A percentile compares a stretch with the other conserved stretches of the same genome.
Conservation (phyloP, 2,113 vertebrate species). For the Formicarius rufipectus region DNA sequence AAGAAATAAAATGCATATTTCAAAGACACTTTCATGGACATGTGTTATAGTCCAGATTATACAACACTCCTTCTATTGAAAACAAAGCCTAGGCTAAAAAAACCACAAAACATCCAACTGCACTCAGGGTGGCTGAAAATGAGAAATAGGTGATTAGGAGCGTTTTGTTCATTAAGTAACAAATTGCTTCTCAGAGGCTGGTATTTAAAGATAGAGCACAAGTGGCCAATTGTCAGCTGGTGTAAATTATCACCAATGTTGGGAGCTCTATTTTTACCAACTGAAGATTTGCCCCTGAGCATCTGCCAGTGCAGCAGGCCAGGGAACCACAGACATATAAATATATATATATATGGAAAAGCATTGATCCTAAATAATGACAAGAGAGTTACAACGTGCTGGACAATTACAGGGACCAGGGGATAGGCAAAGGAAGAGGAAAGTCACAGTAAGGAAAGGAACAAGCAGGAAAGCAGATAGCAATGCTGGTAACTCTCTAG, state of each 20-base stretch:
- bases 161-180: constrained; percentile 8
- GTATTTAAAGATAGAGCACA: constrained; percentile 10
- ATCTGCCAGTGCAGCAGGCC: neutral
- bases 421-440: neutral
- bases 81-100: neutral
- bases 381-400: neutral
- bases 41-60: neutral
- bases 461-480: neutral
- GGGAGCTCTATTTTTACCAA: constrained; percentile 37
- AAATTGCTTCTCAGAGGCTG: constrained; percentile 13
- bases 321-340: neutral
- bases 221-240: constrained; percentile 16
- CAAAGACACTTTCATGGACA: neutral
- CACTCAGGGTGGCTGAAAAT: neutral
- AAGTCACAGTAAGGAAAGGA: neutral
- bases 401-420: neutral
- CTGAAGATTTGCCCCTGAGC: constrained; percentile 20
- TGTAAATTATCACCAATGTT: neutral
- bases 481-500: neutral
- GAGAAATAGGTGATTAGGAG: neutral
- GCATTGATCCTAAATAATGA: neutral
- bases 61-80: neutral
- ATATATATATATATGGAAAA: neutral
- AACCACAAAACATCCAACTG: neutral
- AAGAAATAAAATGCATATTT: neutral